Base-by-base conservation (phyloP, 2,888 invertebrate genomes). In the Scrobipalpa costella region DNA sequence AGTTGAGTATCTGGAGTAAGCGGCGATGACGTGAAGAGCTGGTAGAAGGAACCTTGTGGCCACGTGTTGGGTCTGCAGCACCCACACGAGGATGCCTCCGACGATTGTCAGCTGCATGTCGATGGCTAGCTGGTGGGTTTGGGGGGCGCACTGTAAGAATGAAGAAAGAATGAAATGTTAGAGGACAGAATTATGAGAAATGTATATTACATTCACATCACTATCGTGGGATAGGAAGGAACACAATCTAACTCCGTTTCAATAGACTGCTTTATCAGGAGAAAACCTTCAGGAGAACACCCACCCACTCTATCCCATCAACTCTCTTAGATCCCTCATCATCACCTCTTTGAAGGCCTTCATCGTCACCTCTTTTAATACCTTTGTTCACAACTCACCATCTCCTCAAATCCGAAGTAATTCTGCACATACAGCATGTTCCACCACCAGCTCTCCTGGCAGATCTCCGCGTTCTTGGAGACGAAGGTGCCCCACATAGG, bases 31-130 rank as follows among this genome's bases (percentile, higher is more conserved):
- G 64, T 94, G 92, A 7, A 94, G 73, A 0, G 88, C 87, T 7
- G 93, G 92, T 65, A 94, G 87, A 2, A 93, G 71, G 8, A 93
- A 81, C 64, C 93, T 88, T 5, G 94, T 93, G 15, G 93, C 76
- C 34, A 92, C 85, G 0, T 92, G 90, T 66, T 92, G 92, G 8
- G 90, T 89, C 66, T 93, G 92, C 65, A 94, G 85, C 2, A 94
- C 84, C 92, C 95, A 94, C 0, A 95, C 92, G 1, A 95, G 77
- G 3, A 94, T 76, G 0, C 95, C 94, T 15, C 94, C 93, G 3
- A 95, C 70, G 59, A 95, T 81, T 9, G 94, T 94, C 9, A 96
- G 86, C 79, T 96, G 96, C 92, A 95, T 93, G 75, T 96, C 95
- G 71, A 96, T 75, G 0, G 95, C 95, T 67, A 95, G 78, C 73